Percentiles rank a stretch among this genome's conserved stretches.
phyloP scores from a whole-genome alignment of 1,140 invertebrate genomes.

The Drosophila ambigua region DNA sequence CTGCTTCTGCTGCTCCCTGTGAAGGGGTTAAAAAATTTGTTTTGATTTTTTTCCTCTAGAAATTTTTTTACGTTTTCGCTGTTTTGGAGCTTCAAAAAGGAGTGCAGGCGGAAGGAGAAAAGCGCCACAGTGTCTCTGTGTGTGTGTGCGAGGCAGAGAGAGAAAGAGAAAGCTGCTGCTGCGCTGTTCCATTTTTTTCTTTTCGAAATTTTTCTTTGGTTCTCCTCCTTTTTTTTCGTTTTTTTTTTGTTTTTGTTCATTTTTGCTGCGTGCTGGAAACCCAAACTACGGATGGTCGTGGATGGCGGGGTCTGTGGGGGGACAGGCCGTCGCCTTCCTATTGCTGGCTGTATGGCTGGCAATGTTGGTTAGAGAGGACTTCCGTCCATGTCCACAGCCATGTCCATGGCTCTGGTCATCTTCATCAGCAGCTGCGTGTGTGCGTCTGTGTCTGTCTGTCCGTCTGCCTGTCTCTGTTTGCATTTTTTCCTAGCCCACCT shows the following conservation, averaged over 20 bases:
- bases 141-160: conserved; percentile 5
- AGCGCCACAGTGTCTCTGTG: not conserved
- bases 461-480: conserved; percentile 28
- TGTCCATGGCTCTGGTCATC: conserved; percentile 67
- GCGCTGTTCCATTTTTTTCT: conserved; percentile 65
- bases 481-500: conserved; percentile 66
- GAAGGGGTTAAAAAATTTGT: conserved; percentile 80
- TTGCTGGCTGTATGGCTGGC: conserved; percentile 22
- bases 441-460: conserved; percentile 40
- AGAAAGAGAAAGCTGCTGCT: conserved; percentile 52
- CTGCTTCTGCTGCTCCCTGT: conserved; percentile 30
- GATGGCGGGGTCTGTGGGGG: conserved; percentile 47
- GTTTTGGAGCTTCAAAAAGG: conserved; percentile 49
- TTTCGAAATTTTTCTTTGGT: conserved; percentile 59
- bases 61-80: conserved; percentile 45
- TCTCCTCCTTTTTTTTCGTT: conserved; percentile 32
- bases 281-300: conserved; percentile 45
- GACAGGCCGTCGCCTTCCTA: conserved; percentile 60
- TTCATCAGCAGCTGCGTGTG: conserved; percentile 73
- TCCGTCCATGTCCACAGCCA: conserved; percentile 64
- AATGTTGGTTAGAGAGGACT: conserved; percentile 76
- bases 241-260: conserved; percentile 42
- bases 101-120: conserved; percentile 1
- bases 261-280: conserved; percentile 75
- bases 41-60: conserved; percentile 75